These are phyloP conservation scores for Corythornis cristatus DNA, from an alignment of 2,113 vertebrate species.

Conservation along the genomic window DNA sequence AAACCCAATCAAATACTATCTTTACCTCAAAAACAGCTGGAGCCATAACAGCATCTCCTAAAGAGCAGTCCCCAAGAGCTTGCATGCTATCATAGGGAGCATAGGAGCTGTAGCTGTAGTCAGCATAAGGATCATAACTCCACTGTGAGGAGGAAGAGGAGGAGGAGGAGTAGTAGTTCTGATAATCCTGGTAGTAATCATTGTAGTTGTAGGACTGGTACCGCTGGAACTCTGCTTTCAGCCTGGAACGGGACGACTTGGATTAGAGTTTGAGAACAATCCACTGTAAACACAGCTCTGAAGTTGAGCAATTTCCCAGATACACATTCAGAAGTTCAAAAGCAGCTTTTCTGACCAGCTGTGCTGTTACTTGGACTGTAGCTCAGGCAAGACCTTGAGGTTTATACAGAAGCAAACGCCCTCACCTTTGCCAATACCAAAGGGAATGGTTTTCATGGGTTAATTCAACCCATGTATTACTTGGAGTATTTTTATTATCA, in stretches of 20 bases:
- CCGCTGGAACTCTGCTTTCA: conserved; percentile 78
- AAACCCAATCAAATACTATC: background rate
- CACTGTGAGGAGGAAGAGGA: conserved; percentile 70
- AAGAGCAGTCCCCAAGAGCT: conserved; percentile 30
- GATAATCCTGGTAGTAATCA: conserved; percentile 80
- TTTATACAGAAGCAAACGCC: background rate
- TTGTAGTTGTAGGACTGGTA: conserved; percentile 77
- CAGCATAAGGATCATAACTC: conserved; percentile 69
- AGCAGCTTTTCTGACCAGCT: background rate
- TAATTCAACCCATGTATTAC: background rate
- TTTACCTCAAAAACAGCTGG: conserved; percentile 67
- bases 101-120: conserved; percentile 58
- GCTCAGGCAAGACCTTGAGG: background rate
- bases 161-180: conserved; percentile 66
- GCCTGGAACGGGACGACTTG: conserved; percentile 74
- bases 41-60: conserved; percentile 55
- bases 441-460: background rate
- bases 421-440: conserved; percentile 22
- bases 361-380: background rate
- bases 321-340: background rate
- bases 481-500: background rate
- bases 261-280: background rate
- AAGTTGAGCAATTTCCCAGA: background rate
- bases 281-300: background rate
- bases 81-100: conserved; percentile 47